Evolutionary conservation across 2,797 vertebrate genomes (phyloP).

Genomic region (Diceros bicornis): DNA sequence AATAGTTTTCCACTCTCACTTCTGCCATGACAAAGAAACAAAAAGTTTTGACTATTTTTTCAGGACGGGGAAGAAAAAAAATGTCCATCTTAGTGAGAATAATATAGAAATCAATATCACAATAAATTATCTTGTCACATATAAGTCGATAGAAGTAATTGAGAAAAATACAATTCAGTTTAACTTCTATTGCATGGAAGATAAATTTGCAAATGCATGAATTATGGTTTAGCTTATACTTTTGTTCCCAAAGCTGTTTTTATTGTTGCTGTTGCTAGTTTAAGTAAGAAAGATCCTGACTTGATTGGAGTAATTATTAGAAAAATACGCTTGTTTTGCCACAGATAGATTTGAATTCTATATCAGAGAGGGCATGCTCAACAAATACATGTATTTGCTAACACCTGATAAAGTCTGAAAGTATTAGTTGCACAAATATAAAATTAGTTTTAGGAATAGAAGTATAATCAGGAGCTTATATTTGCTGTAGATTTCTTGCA

Average conservation of each 20-base stretch:
- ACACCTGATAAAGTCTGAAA: conserved; percentile 45
- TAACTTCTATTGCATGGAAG: neutral
- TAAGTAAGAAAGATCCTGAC: conserved; percentile 21
- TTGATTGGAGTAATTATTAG: conserved; percentile 59
- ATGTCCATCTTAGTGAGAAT: neutral
- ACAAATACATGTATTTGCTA: conserved; percentile 9
- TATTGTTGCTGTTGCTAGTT: neutral
- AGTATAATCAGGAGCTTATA: conserved; percentile 7
- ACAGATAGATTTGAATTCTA: conserved; percentile 55
- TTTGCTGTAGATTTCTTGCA: conserved; percentile 35
- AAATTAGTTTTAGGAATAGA: conserved; percentile 54
- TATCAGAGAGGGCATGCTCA: conserved; percentile 22
- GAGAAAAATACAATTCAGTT: conserved; percentile 37
- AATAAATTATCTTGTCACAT: conserved; percentile 40
- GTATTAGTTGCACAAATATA: conserved; percentile 51
- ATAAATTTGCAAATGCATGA: conserved; percentile 16
- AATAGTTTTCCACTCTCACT: neutral
- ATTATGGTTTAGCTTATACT: neutral
- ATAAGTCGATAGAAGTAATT: neutral
- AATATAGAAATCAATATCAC: conserved; percentile 4
- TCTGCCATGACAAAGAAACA: neutral
- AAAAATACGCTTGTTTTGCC: conserved; percentile 22
- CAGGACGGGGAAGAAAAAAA: neutral
- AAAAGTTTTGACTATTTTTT: neutral
- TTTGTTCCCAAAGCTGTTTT: conserved; percentile 14